These are phyloP conservation scores for Drosophila prosaltans DNA, from an alignment of 1,140 invertebrate genomes.

Conservation along the genomic window DNA sequence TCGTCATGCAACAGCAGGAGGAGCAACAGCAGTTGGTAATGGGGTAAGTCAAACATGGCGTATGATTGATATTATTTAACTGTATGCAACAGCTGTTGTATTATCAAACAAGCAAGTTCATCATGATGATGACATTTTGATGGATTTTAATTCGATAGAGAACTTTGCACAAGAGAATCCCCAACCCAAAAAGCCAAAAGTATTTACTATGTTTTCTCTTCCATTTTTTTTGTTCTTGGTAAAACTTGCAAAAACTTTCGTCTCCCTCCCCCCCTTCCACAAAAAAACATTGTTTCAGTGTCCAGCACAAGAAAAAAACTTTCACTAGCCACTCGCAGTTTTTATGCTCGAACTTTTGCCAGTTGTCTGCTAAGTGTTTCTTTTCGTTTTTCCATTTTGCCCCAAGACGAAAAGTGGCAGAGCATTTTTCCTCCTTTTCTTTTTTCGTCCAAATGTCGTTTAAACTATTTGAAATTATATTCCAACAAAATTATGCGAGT, in stretches of 20 bases:
- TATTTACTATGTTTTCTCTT: slow-evolving; percentile 40
- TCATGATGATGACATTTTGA: slow-evolving; percentile 58
- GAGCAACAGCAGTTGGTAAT: slow-evolving; percentile 43
- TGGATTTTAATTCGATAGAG: slow-evolving; percentile 63
- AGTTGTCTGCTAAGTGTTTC: slow-evolving; percentile 48
- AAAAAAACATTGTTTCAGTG: slow-evolving; percentile 61
- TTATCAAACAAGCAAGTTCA: slow-evolving; percentile 34
- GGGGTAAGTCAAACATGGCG: slow-evolving; percentile 65
- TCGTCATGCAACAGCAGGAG: slow-evolving; percentile 22
- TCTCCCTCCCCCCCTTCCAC: background rate
- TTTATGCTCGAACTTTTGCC: slow-evolving; percentile 60
- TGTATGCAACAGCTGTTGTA: slow-evolving; percentile 39
- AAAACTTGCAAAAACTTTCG: background rate
- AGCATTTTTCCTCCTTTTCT: slow-evolving; percentile 25
- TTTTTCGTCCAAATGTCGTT: background rate
- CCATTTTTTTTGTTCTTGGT: background rate
- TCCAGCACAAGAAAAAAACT: slow-evolving; percentile 50
- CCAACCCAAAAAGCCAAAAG: slow-evolving; percentile 30
- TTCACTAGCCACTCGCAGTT: slow-evolving; percentile 59
- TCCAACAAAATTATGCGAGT: slow-evolving; percentile 6
- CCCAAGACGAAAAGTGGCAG: background rate
- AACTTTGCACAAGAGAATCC: slow-evolving; percentile 19
- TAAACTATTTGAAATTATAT: slow-evolving; percentile 29
- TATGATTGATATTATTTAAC: slow-evolving; percentile 70
- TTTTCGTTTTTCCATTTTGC: slow-evolving; percentile 33